Base-by-base conservation (phyloP, 2,888 invertebrate genomes). In the Macrosoma leucophasiata region DNA sequence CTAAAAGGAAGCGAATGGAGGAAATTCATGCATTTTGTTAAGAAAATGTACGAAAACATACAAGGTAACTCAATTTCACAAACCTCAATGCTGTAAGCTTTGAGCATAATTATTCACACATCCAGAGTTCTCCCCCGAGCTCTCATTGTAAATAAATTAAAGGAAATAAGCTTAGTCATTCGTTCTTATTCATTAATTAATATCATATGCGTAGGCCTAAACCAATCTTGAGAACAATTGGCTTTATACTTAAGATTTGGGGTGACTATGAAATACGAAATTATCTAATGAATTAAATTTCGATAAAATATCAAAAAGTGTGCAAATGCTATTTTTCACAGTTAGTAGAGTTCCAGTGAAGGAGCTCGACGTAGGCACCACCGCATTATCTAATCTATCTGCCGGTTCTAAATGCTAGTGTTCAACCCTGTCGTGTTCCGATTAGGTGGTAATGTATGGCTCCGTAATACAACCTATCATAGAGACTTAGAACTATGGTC, bases 211-310 rank as follows among this genome's bases (percentile, higher is more conserved):
- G 81, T 63, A 64, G 67, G 61, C 74, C 78, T 78, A 75, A 75
- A 78, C 76, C 81, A 79, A 82, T 82, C 79, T 78, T 62, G 58
- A 62, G 76, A 81, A 82, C 81, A 81, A 81, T 82, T 78, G 81
- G 68, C 74, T 76, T 72, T 70, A 20, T 71, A 44, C 65, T 71
- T 62, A 36, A 50, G 34, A 38, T 37, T 64, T 52, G 56, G 49
- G 61, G 17, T 5, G 17, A 17, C 7, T 4, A 5, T 17, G 7
- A 17, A 5, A 7, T 7, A 4, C 4, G 7, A 17, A 7, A 7
- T 5, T 7, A 17, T 7, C 7, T 17, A 17, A 5, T 17, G 7
- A 17, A 17, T 17, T 4, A 17, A 5, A 17, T 17, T 5, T 4
- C 7, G 4, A 7, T 5, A 17, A 17, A 17, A 4, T 17, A 17